Percentiles rank a stretch among this genome's conserved stretches.
These are phyloP conservation scores for Heterocephalus glaber DNA, from an alignment of 2,113 vertebrate species.

Conservation along the genomic window DNA sequence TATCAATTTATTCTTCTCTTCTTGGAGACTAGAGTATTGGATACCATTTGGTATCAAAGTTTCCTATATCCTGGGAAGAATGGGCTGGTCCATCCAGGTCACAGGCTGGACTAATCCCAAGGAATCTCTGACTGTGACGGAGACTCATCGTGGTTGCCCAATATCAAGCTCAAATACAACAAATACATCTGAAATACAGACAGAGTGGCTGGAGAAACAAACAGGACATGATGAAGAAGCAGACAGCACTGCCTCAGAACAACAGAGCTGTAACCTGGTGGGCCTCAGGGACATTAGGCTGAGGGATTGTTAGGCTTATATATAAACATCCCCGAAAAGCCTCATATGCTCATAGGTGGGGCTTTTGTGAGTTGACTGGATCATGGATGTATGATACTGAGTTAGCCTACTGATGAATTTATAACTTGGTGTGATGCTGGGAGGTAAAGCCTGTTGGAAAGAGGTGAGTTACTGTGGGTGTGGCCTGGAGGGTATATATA, in stretches of 20 bases:
- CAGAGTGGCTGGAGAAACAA: neutral
- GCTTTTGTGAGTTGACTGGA: neutral
- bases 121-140: neutral
- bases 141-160: neutral
- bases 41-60: accelerated
- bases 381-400: neutral
- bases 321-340: neutral
- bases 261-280: accelerated
- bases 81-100: neutral
- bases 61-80: neutral
- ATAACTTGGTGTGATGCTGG: neutral
- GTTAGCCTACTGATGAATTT: neutral
- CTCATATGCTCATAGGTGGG: too few relatives aligned
- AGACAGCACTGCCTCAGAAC: neutral
- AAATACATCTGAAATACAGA: neutral
- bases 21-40: neutral
- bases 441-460: neutral
- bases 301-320: neutral
- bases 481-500: neutral
- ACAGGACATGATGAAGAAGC: accelerated
- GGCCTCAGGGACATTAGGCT: neutral
- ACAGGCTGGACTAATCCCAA: neutral
- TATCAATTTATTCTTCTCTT: neutral
- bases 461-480: neutral
- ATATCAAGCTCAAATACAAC: too few relatives aligned